Percentiles rank a stretch among this genome's conserved stretches.
Evolutionary conservation across 1,140 invertebrate species (phyloP).

Genomic region (Heliothis virescens): DNA sequence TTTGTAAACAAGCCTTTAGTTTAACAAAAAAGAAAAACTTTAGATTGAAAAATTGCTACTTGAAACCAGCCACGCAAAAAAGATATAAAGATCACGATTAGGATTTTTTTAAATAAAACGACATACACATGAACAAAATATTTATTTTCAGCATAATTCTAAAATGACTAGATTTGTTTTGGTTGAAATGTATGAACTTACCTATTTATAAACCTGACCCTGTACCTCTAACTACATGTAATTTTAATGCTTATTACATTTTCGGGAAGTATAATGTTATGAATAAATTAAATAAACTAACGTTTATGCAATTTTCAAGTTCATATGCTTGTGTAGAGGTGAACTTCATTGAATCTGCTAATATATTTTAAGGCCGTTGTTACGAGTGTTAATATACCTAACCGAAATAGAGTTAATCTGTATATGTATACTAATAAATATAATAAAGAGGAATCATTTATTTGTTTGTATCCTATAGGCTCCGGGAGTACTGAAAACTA

Average conservation of each 20-base stretch:
- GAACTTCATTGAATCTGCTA: neutral
- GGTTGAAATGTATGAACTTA: neutral
- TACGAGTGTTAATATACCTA: no score
- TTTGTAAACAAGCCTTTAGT: no score
- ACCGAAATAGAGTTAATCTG: no score
- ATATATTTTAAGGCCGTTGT: neutral
- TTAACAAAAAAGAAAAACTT: no score
- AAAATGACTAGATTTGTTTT: constrained; percentile 25
- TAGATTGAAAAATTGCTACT: no score
- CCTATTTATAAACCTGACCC: neutral
- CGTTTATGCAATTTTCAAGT: neutral
- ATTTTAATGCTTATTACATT: no score
- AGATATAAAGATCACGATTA: no score
- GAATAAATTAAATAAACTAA: neutral
- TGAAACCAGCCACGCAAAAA: no score
- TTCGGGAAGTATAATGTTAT: neutral
- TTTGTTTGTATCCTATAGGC: no score
- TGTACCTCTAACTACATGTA: neutral
- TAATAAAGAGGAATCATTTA: no score
- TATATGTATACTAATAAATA: no score
- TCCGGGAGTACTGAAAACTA: no score
- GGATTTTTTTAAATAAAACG: constrained; percentile 1
- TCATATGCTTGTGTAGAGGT: neutral
- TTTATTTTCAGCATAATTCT: constrained; percentile 9
- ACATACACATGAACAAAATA: neutral